Conservation (phyloP, 2,888 invertebrate species). For the Drosophila percnosoma region DNA sequence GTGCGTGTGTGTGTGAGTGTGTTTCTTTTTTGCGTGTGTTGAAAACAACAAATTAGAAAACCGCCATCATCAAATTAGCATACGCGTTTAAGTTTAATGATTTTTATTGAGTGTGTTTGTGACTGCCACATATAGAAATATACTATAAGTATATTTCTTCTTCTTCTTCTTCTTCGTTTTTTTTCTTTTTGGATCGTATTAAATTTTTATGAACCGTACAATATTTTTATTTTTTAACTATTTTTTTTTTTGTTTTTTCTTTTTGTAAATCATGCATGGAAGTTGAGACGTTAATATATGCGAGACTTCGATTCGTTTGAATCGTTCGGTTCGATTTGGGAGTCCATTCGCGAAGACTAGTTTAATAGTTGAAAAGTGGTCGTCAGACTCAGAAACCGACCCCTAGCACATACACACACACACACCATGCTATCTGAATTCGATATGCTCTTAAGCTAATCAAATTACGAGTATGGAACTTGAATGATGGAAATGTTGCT, state of each 20-base stretch:
- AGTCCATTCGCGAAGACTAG: constrained; percentile 55
- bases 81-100: constrained; percentile 74
- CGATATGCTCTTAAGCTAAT: constrained; percentile 19
- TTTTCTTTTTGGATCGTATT: constrained; percentile 40
- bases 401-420: too few relatives aligned
- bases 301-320: constrained; percentile 25
- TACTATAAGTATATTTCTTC: constrained; percentile 8
- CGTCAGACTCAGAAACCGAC: background rate
- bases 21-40: constrained; percentile 14
- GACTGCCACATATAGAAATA: constrained; percentile 20
- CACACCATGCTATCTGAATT: constrained; percentile 23
- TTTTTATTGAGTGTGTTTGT: constrained; percentile 41
- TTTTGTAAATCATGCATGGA: constrained; percentile 37
- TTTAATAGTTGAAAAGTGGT: constrained; percentile 40
- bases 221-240: constrained; percentile 20
- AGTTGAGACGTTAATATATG: constrained; percentile 63
- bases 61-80: constrained; percentile 77
- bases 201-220: constrained; percentile 70
- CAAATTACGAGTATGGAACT: constrained; percentile 12
- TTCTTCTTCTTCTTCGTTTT: background rate
- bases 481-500: constrained; percentile 28
- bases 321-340: constrained; percentile 46
- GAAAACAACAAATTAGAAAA: constrained; percentile 71
- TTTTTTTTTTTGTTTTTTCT: constrained; percentile 10
- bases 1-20: background rate